Base-by-base conservation (phyloP, 2,888 invertebrate species). In the Clunio marinus region DNA sequence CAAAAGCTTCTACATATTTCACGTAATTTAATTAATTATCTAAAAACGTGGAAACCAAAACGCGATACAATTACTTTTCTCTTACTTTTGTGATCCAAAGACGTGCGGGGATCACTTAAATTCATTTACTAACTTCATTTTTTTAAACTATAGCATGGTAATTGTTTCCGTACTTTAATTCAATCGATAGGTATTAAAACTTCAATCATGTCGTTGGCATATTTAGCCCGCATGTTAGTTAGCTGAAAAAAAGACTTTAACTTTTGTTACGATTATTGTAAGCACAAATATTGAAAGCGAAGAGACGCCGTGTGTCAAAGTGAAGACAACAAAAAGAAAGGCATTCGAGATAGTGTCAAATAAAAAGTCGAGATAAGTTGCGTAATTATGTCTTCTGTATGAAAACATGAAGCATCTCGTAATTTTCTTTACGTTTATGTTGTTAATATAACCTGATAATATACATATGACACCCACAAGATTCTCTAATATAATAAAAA, bases 251-350 rank as follows among this genome's bases (percentile, higher is more conserved):
- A 10, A 7, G 10, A 32, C 32, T 4, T 10, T 10, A 32, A 32
- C 32, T 32, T 32, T 4, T 32, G 32, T 10, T 32, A 32, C 32
- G 5, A 32, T 32, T 32, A 10, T 32, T n/a, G n/a, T n/a, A n/a
- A n/a, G n/a, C n/a, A n/a, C n/a, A n/a, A n/a, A n/a, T n/a, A 41
- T 41, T 41, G 41, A 41, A 41, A 41, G 41, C 41, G 41, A 41
- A 41, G n/a, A 41, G 41, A 41, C 15, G 41, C 15, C 41, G 15
- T 41, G 10, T 10, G 41, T n/a, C 3, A 5, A n/a, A 10, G 41
- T n/a, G 15, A 41, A 41, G 41, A 8, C 32, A 32, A 32, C n/a
- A 32, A 32, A 4, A 32, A 7, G 32, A 41, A 41, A 41, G 41
- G 41, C 10, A n/a, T n/a, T n/a, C n/a, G n/a, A n/a, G n/a, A n/a